Evolutionary conservation across 2,888 invertebrate genomes (phyloP).

Genomic region (Trimorus sp.): DNA sequence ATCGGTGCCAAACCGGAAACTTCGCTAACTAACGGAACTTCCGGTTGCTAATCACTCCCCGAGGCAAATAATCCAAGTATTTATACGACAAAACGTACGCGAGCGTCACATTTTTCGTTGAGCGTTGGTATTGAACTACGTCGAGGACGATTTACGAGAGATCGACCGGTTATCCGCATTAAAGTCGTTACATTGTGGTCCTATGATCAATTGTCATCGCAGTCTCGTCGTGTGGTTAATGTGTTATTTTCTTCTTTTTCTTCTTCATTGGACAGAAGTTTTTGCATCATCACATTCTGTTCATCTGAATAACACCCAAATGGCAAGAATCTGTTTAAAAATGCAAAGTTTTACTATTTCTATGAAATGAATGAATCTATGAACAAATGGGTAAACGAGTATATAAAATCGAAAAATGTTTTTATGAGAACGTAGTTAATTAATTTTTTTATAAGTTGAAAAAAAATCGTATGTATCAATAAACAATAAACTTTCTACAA

Average conservation of each 20-base stretch:
- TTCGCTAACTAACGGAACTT: too few relatives aligned
- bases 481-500: too few relatives aligned
- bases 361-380: too few relatives aligned
- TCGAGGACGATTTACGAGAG: slow-evolving; percentile 17
- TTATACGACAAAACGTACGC: slow-evolving; percentile 40
- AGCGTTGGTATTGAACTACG: slow-evolving; percentile 37
- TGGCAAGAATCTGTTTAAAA: too few relatives aligned
- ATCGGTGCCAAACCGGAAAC: too few relatives aligned
- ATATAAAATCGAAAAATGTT: too few relatives aligned
- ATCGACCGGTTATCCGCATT: slow-evolving; percentile 28
- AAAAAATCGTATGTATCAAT: too few relatives aligned
- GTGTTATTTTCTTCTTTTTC: slow-evolving; percentile 27
- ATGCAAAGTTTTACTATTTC: too few relatives aligned
- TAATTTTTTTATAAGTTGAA: too few relatives aligned
- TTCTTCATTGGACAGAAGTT: slow-evolving; percentile 66
- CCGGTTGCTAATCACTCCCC: not conserved
- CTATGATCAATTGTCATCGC: slow-evolving; percentile 66
- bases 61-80: slow-evolving; percentile 36
- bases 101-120: slow-evolving; percentile 25
- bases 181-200: slow-evolving; percentile 46
- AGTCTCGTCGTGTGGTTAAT: slow-evolving; percentile 64
- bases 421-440: too few relatives aligned
- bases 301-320: slow-evolving; percentile 7
- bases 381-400: too few relatives aligned
- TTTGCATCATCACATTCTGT: slow-evolving; percentile 37